Evolutionary conservation across 2,888 invertebrate genomes (phyloP).

Genomic region (Spialia ferax): DNA sequence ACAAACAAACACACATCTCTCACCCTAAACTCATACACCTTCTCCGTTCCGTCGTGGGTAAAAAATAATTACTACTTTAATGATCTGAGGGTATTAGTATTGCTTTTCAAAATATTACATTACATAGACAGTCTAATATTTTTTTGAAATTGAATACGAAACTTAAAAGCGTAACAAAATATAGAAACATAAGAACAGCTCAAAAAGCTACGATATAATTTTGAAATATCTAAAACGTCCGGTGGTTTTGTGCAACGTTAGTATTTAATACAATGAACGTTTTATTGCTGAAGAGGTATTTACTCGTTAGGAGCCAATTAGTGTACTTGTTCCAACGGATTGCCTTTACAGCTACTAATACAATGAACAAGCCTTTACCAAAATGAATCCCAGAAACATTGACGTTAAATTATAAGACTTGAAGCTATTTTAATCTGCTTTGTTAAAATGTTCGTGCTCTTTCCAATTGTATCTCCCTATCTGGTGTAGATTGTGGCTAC

Average conservation of each 20-base stretch:
- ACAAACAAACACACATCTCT: too few species aligned
- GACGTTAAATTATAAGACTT: not conserved
- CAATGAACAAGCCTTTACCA: conserved; percentile 8
- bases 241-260: not conserved
- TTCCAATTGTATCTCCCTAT: not conserved
- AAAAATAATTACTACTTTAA: too few species aligned
- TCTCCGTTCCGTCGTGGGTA: too few species aligned
- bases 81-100: too few species aligned
- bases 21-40: too few species aligned
- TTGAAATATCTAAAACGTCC: not conserved
- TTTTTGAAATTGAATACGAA: too few species aligned
- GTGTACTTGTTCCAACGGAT: conserved; percentile 9
- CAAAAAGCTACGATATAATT: not conserved
- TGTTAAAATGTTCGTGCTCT: not conserved
- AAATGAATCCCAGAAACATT: not conserved
- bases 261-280: conserved; percentile 12
- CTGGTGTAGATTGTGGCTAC: too few species aligned
- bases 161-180: too few species aligned
- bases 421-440: not conserved
- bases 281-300: conserved; percentile 18
- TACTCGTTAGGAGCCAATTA: conserved; percentile 15
- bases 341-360: not conserved
- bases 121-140: too few species aligned
- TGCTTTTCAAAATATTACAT: too few species aligned
- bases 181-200: not conserved